A percentile compares a stretch with the other conserved stretches of the same genome.
Evolutionary conservation across 2,113 vertebrate species (phyloP).

Genomic region (Ptychochromis oligacanthus): DNA sequence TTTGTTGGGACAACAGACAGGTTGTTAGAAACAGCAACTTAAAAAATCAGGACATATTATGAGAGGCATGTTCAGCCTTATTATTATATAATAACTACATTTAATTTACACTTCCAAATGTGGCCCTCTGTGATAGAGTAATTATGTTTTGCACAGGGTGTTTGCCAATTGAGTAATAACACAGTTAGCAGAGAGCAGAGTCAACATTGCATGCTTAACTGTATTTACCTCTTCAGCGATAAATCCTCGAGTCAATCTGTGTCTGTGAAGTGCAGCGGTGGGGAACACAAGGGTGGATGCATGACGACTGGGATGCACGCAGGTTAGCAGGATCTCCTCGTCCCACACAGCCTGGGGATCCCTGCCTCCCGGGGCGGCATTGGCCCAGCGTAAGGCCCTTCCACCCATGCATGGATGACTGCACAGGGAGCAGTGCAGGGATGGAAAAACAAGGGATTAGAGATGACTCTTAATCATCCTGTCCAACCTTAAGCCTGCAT

Average conservation of each 20-base stretch:
- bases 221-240: slow-evolving; percentile 46
- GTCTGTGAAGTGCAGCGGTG: slow-evolving; percentile 56
- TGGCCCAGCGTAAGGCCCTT: slow-evolving; percentile 38
- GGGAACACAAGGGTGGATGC: slow-evolving; percentile 45
- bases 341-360: slow-evolving; percentile 54
- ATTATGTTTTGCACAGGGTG: slow-evolving; percentile 46
- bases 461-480: slow-evolving; percentile 60
- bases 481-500: slow-evolving; percentile 50
- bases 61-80: background rate
- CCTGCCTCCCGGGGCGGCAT: slow-evolving; percentile 53
- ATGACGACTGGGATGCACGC: slow-evolving; percentile 43
- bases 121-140: slow-evolving; percentile 27
- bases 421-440: slow-evolving; percentile 53
- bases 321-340: slow-evolving; percentile 49
- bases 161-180: slow-evolving; percentile 56
- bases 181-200: slow-evolving; percentile 34
- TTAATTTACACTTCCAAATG: slow-evolving; percentile 29
- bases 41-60: slow-evolving; percentile 34
- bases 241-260: slow-evolving; percentile 53
- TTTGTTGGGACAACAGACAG: slow-evolving; percentile 65
- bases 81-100: slow-evolving; percentile 31
- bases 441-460: slow-evolving; percentile 71
- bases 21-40: slow-evolving; percentile 23
- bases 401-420: slow-evolving; percentile 72
- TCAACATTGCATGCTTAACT: slow-evolving; percentile 66